Evolutionary conservation across 2,113 vertebrate genomes (phyloP).

Genomic region (Anarhynchus alexandrinus): DNA sequence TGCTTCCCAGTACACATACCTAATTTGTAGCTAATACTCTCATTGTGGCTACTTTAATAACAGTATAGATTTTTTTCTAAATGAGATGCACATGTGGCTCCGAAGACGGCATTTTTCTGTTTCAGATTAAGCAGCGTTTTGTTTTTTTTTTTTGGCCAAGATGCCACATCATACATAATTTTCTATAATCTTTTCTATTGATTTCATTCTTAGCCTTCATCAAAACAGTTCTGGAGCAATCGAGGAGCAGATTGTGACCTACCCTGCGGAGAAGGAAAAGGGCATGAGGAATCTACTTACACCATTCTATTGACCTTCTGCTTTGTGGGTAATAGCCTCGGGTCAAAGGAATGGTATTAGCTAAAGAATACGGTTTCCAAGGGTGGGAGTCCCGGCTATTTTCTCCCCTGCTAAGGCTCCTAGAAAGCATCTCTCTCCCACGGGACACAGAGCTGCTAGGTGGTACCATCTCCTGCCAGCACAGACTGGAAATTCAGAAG

Average conservation of each 20-base stretch:
- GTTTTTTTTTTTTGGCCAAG: background rate
- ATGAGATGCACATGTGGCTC: conserved; percentile 51
- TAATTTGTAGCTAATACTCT: conserved; percentile 64
- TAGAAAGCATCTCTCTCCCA: rapidly evolving
- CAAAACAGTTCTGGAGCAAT: background rate
- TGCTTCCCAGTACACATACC: conserved; percentile 7
- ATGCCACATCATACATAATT: conserved; percentile 33
- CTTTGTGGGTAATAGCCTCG: background rate
- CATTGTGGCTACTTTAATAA: conserved; percentile 60
- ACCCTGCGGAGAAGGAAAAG: background rate
- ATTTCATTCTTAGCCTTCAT: background rate
- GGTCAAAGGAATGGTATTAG: background rate
- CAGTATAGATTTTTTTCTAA: conserved; percentile 31
- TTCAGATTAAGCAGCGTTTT: background rate
- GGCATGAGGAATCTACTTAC: background rate
- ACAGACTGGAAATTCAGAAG: background rate
- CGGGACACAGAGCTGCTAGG: background rate
- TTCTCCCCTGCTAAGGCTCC: background rate
- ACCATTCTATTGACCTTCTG: background rate
- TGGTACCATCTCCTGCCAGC: background rate
- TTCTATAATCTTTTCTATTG: conserved; percentile 24
- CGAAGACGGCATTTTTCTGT: conserved; percentile 15
- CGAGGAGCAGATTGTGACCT: background rate
- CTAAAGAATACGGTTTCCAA: background rate
- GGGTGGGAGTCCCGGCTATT: background rate